Evolutionary conservation across 2,888 invertebrate species (phyloP).

Genomic region (Hirtodrosophila cameraria): DNA sequence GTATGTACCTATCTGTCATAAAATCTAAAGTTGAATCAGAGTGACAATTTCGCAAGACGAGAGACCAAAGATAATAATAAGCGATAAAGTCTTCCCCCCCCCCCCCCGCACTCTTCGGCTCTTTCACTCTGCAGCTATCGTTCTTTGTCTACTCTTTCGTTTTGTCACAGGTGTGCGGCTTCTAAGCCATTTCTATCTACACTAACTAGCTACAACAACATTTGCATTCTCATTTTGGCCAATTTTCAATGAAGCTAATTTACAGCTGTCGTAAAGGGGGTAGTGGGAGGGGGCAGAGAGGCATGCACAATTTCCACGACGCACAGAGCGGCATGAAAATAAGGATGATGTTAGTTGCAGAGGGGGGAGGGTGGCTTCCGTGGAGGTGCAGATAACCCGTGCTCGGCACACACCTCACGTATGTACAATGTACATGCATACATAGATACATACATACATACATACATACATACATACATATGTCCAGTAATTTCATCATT

Average conservation of each 20-base stretch:
- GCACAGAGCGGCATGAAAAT: neutral
- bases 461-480: too few species aligned
- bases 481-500: conserved; percentile 77
- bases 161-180: conserved; percentile 26
- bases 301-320: too few species aligned
- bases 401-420: conserved; percentile 34
- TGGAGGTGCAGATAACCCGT: conserved; percentile 15
- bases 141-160: neutral
- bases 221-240: conserved; percentile 58
- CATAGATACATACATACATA: too few species aligned
- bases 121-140: neutral
- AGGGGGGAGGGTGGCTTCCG: too few species aligned
- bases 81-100: neutral
- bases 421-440: too few species aligned
- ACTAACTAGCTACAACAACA: conserved; percentile 20
- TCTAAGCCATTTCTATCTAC: conserved; percentile 6
- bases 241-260: conserved; percentile 60
- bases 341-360: neutral
- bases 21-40: conserved; percentile 21
- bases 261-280: conserved; percentile 27
- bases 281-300: neutral
- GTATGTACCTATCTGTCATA: conserved; percentile 2
- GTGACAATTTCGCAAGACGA: conserved; percentile 26
- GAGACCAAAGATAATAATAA: neutral
- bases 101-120: neutral